These are phyloP conservation scores for Oreochromis aureus DNA, from an alignment of 2,113 vertebrate species.

Conservation along the genomic window DNA sequence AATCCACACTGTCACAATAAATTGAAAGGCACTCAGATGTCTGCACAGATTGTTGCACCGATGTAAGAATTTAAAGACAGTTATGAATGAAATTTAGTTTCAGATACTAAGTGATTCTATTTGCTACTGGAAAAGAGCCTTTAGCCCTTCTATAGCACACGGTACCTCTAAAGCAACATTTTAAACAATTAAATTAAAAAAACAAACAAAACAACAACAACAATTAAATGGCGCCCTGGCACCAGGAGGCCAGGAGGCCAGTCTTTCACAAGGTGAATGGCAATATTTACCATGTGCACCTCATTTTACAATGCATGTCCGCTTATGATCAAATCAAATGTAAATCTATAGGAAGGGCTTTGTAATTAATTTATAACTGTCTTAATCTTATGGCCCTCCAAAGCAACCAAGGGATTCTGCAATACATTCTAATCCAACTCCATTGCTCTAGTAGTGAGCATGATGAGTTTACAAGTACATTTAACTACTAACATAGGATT, in stretches of 20 bases:
- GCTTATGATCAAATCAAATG: neutral
- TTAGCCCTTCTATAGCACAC: neutral
- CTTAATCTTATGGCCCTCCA: neutral
- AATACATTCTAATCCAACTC: neutral
- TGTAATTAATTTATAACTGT: neutral
- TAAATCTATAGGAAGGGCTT: neutral
- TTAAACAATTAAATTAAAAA: neutral
- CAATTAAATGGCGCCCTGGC: too few relatives aligned
- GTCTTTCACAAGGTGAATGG: neutral
- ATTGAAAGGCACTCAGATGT: neutral
- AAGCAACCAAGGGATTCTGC: neutral
- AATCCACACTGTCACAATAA: neutral
- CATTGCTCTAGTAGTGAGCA: neutral
- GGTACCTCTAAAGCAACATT: neutral
- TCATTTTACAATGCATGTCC: neutral
- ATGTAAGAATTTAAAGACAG: neutral
- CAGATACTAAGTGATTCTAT: neutral
- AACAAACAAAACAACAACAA: too few relatives aligned
- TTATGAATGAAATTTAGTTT: neutral
- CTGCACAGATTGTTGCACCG: neutral
- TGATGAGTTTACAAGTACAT: neutral
- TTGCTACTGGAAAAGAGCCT: neutral
- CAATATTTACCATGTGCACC: neutral
- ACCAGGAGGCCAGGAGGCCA: neutral
- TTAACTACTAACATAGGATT: neutral